Evolutionary conservation across 2,113 vertebrate species (phyloP).

Genomic region (Muscicapa adusta): DNA sequence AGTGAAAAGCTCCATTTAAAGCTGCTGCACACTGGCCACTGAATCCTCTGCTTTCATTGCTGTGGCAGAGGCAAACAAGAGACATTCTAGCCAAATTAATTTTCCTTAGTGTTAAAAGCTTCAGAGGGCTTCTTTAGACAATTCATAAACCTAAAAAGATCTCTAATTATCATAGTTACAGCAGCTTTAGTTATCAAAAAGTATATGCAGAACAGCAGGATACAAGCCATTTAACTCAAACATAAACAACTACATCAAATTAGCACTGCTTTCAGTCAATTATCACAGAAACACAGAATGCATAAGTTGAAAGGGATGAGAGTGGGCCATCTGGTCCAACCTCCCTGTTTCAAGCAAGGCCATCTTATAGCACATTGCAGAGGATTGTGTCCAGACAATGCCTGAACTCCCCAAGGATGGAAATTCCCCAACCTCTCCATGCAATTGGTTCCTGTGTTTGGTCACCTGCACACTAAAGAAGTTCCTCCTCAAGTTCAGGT

Average conservation of each 20-base stretch:
- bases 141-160: background rate
- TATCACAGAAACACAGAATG: background rate
- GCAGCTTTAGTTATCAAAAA: background rate
- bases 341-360: background rate
- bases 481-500: background rate
- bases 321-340: background rate
- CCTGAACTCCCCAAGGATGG: background rate
- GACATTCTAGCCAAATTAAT: background rate
- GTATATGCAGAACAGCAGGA: background rate
- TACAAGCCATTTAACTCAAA: background rate
- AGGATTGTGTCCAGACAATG: background rate
- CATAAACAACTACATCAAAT: background rate
- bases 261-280: background rate
- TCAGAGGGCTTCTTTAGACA: background rate
- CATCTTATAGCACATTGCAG: background rate
- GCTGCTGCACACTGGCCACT: background rate
- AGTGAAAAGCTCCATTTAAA: background rate
- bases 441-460: background rate
- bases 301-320: rapidly evolving
- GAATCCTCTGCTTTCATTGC: background rate
- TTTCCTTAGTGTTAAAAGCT: background rate
- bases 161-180: background rate
- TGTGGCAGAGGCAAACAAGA: background rate
- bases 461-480: background rate
- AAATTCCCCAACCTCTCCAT: background rate